These are phyloP conservation scores for Leptinotarsa rubiginosa DNA, from an alignment of 2,888 invertebrate species.

Conservation along the genomic window DNA sequence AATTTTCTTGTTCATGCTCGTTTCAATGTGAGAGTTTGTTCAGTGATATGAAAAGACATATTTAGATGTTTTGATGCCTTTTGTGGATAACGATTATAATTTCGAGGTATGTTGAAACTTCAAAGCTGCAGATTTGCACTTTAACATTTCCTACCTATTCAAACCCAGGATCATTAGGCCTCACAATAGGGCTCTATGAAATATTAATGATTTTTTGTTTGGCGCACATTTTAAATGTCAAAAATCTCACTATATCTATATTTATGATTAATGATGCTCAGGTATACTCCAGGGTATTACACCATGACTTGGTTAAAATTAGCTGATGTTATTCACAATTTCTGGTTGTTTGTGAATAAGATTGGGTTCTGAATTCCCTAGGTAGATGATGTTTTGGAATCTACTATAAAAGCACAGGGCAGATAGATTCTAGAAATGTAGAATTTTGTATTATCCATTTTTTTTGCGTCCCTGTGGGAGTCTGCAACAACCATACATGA, in stretches of 20 bases:
- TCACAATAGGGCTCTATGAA: slow-evolving; percentile 67
- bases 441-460: not conserved
- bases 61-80: slow-evolving; percentile 43
- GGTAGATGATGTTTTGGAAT: slow-evolving; percentile 54
- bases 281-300: slow-evolving; percentile 63
- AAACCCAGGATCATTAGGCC: slow-evolving; percentile 58
- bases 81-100: slow-evolving; percentile 42
- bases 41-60: slow-evolving; percentile 53
- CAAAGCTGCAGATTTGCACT: slow-evolving; percentile 38
- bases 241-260: slow-evolving; percentile 64
- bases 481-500: not conserved
- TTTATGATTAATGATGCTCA: slow-evolving; percentile 66
- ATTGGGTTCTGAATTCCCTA: slow-evolving; percentile 46
- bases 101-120: slow-evolving; percentile 44
- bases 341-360: slow-evolving; percentile 48
- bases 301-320: slow-evolving; percentile 61
- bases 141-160: slow-evolving; percentile 47
- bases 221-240: slow-evolving; percentile 64
- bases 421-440: slow-evolving; percentile 59
- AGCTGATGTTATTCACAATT: slow-evolving; percentile 55
- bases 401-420: slow-evolving; percentile 60
- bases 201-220: slow-evolving; percentile 68
- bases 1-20: slow-evolving; percentile 57
- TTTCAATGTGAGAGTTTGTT: slow-evolving; percentile 52
- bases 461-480: not conserved